A percentile compares a stretch with the other conserved stretches of the same genome.
Evolutionary conservation across 2,113 vertebrate species (phyloP).

Genomic region (Pygoscelis antarcticus): DNA sequence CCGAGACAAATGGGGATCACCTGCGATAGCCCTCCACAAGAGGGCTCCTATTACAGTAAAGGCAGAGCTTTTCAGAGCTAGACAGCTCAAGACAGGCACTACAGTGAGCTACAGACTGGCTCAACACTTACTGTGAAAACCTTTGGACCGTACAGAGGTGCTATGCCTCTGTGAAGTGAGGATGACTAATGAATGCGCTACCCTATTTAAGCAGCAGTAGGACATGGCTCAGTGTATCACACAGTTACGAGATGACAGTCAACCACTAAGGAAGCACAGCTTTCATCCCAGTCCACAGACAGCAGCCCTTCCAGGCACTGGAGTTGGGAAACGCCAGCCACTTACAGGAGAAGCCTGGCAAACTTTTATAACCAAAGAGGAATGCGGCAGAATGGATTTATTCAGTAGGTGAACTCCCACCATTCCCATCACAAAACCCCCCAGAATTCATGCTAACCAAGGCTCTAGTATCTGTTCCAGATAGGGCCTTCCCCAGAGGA

Average conservation of each 20-base stretch:
- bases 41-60: not conserved
- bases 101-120: not conserved
- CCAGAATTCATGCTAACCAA: slow-evolving; percentile 33
- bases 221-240: not conserved
- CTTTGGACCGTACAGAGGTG: not conserved
- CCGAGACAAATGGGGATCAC: not conserved
- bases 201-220: not conserved
- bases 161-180: not conserved
- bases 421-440: not conserved
- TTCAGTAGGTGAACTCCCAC: slow-evolving; percentile 38
- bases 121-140: not conserved
- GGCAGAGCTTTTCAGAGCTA: not conserved
- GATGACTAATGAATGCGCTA: accelerated
- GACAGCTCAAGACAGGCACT: accelerated
- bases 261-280: not conserved
- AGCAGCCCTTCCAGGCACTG: not conserved
- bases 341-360: not conserved
- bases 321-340: not conserved
- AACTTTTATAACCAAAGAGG: not conserved
- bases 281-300: not conserved
- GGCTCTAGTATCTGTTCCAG: slow-evolving; percentile 53
- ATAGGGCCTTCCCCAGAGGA: slow-evolving; percentile 42
- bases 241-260: not conserved
- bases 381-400: not conserved
- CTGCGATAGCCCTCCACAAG: not conserved